A percentile compares a stretch with the other conserved stretches of the same genome.
phyloP scores from a whole-genome alignment of 2,888 invertebrate genomes.

The Campoplex capitator region DNA sequence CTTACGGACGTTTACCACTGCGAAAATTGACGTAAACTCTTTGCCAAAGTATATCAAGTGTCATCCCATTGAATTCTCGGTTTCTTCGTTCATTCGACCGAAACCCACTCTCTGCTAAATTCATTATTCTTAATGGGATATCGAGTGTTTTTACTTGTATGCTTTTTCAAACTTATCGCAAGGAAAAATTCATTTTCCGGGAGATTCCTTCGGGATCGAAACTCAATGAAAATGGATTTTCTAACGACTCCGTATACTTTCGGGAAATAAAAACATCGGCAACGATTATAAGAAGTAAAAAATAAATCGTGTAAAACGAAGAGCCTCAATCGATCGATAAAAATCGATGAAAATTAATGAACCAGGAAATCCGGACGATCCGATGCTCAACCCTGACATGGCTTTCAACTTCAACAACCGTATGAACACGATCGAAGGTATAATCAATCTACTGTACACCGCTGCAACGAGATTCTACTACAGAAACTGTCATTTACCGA shows the following conservation, averaged over 20 bases:
- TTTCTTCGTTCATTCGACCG: constrained; percentile 34
- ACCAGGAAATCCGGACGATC: constrained; percentile 81
- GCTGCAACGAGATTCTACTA: constrained; percentile 79
- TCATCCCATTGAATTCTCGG: constrained; percentile 69
- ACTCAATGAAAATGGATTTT: neutral
- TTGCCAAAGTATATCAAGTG: constrained; percentile 75
- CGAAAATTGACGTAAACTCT: constrained; percentile 78
- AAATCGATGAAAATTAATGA: constrained; percentile 12
- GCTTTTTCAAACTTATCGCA: constrained; percentile 18
- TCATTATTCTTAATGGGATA: constrained; percentile 30
- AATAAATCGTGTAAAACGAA: too few relatives aligned
- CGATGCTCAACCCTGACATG: constrained; percentile 81
- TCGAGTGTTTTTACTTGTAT: constrained; percentile 74
- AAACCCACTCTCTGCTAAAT: neutral
- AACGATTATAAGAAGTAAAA: neutral
- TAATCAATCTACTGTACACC: constrained; percentile 78
- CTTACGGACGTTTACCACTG: constrained; percentile 55
- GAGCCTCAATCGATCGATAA: neutral
- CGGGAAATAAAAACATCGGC: neutral
- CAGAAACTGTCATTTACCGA: constrained; percentile 77
- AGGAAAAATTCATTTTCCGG: neutral
- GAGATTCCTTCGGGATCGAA: neutral
- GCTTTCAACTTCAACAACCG: constrained; percentile 78
- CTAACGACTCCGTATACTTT: neutral
- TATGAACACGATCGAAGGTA: constrained; percentile 77